A percentile compares a stretch with the other conserved stretches of the same genome.
These are phyloP conservation scores for Myodes glareolus DNA, from an alignment of 2,113 vertebrate genomes.

Conservation along the genomic window DNA sequence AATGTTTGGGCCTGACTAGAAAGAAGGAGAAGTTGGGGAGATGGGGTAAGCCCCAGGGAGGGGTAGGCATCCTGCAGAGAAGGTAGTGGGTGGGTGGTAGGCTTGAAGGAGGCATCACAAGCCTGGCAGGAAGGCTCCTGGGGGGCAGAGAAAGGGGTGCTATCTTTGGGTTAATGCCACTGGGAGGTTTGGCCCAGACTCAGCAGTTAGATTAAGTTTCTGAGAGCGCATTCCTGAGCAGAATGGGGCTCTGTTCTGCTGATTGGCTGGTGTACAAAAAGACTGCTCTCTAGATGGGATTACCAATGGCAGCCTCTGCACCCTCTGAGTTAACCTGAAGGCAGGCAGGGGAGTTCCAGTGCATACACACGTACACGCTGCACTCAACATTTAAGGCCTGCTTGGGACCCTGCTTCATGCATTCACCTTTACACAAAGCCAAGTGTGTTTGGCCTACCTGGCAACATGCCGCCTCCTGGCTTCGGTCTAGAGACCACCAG, in stretches of 20 bases:
- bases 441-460: constrained; percentile 28
- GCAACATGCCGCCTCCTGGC: neutral
- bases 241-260: constrained; percentile 88
- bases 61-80: neutral
- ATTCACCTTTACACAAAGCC: neutral
- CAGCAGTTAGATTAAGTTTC: constrained; percentile 87
- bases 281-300: constrained; percentile 81
- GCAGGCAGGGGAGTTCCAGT: neutral
- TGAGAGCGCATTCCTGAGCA: constrained; percentile 88
- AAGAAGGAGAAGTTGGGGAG: constrained; percentile 75
- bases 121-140: constrained; percentile 53
- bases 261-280: constrained; percentile 81
- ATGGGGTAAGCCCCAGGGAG: neutral
- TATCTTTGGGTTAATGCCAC: constrained; percentile 84
- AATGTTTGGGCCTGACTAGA: constrained; percentile 83
- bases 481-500: neutral
- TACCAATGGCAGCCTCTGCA: constrained; percentile 79
- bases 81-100: neutral
- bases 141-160: constrained; percentile 55
- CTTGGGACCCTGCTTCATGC: neutral
- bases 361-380: no score
- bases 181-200: constrained; percentile 84
- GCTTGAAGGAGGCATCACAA: constrained; percentile 42
- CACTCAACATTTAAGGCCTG: neutral
- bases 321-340: constrained; percentile 78